phyloP scores from a whole-genome alignment of 2,113 vertebrate species.

The Brachionichthys hirsutus region DNA sequence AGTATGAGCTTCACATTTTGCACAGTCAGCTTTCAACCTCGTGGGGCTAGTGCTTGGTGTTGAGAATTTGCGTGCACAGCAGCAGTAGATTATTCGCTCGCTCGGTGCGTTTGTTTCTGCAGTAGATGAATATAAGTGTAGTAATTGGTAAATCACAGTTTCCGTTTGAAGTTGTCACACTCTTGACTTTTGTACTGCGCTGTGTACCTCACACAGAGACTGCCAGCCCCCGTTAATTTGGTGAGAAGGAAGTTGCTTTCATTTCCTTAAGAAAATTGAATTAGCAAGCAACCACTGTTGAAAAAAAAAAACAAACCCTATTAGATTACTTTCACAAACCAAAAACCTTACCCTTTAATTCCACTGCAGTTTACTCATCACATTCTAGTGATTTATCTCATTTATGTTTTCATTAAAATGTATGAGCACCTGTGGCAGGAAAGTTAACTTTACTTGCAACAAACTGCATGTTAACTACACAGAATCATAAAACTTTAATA shows the following conservation, averaged over 20 bases:
- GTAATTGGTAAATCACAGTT: slow-evolving; percentile 41
- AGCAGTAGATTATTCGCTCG: slow-evolving; percentile 15
- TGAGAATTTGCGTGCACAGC: slow-evolving; percentile 26
- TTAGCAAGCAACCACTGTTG: neutral
- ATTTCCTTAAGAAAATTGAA: slow-evolving; percentile 15
- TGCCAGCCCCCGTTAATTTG: slow-evolving; percentile 12
- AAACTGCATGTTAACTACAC: too few relatives aligned
- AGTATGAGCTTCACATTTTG: neutral
- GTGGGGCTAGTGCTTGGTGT: slow-evolving; percentile 31
- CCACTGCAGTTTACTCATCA: too few relatives aligned
- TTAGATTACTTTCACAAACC: slow-evolving; percentile 1
- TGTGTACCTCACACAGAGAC: slow-evolving; percentile 14
- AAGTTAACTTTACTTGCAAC: too few relatives aligned
- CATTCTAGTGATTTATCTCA: too few relatives aligned
- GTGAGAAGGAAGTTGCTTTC: slow-evolving; percentile 1
- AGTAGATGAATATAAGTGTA: slow-evolving; percentile 38
- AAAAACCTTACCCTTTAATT: neutral
- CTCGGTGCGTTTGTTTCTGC: slow-evolving; percentile 27
- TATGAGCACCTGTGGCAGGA: too few relatives aligned
- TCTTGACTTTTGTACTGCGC: slow-evolving; percentile 31
- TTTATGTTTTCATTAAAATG: too few relatives aligned
- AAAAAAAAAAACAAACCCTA: too few relatives aligned
- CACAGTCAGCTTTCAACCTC: slow-evolving; percentile 27
- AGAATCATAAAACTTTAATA: too few relatives aligned
- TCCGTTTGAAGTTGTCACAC: slow-evolving; percentile 53